A percentile compares a stretch with the other conserved stretches of the same genome.
phyloP scores from a whole-genome alignment of 2,113 vertebrate species.

The Peromyscus leucopus region DNA sequence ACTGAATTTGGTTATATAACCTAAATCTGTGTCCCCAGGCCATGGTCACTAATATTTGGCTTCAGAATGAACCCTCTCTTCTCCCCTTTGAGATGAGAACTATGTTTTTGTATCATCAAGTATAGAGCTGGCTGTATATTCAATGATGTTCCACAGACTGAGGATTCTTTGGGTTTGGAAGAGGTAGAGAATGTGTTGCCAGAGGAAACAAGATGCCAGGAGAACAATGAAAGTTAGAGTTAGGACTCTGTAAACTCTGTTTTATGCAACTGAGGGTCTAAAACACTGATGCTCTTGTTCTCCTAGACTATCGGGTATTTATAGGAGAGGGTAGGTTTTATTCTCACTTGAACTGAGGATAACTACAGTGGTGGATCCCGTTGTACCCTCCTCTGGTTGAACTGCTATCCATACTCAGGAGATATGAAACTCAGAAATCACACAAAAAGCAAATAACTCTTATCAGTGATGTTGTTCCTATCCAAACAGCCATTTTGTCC shows the following conservation, averaged over 20 bases:
- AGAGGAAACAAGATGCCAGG: conserved; percentile 13
- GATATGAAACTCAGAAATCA: neutral
- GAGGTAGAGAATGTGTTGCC: neutral
- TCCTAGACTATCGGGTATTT: neutral
- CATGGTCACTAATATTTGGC: neutral
- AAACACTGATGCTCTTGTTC: neutral
- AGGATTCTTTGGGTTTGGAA: neutral
- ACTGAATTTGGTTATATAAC: neutral
- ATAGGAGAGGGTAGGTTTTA: neutral
- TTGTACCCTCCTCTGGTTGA: neutral
- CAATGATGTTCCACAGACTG: neutral
- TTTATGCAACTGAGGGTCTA: neutral
- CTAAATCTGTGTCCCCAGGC: neutral
- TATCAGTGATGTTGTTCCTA: neutral
- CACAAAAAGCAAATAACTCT: neutral
- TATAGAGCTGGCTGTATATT: too few species aligned
- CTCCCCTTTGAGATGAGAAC: neutral
- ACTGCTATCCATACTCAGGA: neutral
- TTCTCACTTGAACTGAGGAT: conserved; percentile 20
- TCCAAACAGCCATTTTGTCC: neutral
- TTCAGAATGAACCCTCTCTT: neutral
- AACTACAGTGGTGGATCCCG: neutral
- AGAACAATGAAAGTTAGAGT: neutral
- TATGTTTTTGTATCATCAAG: neutral
- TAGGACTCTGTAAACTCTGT: neutral